phyloP scores from a whole-genome alignment of 2,797 vertebrate genomes.

The Argentina silus region DNA sequence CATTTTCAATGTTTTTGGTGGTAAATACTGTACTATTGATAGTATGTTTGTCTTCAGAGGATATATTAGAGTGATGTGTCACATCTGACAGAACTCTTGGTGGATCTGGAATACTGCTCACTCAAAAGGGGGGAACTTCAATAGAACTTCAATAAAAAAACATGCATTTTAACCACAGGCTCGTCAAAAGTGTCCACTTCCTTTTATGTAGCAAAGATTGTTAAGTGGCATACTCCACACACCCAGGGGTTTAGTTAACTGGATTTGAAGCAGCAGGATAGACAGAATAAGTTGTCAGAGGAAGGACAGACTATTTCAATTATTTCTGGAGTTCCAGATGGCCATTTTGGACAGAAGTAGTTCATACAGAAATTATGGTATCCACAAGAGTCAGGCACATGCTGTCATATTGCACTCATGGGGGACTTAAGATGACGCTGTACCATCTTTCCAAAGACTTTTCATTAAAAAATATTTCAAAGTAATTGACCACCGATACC shows the following conservation, averaged over 20 bases:
- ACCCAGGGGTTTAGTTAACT: not conserved
- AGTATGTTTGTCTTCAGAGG: constrained; percentile 32
- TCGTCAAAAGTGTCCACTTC: constrained; percentile 39
- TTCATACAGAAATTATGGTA: not conserved
- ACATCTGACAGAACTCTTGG: constrained; percentile 33
- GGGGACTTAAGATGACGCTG: not conserved
- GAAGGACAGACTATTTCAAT: not conserved
- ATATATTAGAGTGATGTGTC: constrained; percentile 39
- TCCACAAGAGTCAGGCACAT: not conserved
- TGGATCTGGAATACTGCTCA: constrained; percentile 7
- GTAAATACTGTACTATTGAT: constrained; percentile 21
- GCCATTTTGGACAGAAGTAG: not conserved
- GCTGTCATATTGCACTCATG: not conserved
- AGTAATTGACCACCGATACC: constrained; percentile 1
- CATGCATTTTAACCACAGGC: not conserved
- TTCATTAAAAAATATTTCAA: not conserved
- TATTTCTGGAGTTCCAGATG: too few species aligned
- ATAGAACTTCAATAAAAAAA: too few species aligned
- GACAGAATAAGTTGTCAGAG: constrained; percentile 33
- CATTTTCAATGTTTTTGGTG: constrained; percentile 22
- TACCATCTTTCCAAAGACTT: not conserved
- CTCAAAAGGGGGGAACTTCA: not conserved
- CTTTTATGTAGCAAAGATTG: constrained; percentile 50
- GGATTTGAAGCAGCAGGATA: constrained; percentile 9
- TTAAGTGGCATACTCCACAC: constrained; percentile 55